These are phyloP conservation scores for Coilia nasus DNA, from an alignment of 2,797 vertebrate genomes.

Conservation along the genomic window DNA sequence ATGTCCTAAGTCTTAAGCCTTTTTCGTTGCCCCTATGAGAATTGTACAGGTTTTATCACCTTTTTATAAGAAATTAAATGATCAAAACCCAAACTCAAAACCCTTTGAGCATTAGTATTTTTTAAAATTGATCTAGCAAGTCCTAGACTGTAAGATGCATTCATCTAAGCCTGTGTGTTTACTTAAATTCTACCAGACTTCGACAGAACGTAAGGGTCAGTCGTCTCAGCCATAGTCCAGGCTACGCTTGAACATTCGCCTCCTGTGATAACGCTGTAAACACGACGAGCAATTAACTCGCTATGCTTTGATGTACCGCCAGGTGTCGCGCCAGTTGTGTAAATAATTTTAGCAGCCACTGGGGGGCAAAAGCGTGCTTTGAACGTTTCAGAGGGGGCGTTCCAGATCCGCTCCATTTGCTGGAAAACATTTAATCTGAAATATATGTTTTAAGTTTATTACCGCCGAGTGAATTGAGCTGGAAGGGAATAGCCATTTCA, in stretches of 20 bases:
- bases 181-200: not conserved
- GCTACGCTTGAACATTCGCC: not conserved
- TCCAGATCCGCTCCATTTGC: conserved; percentile 68
- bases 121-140: not conserved
- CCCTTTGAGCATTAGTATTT: not conserved
- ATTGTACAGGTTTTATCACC: not conserved
- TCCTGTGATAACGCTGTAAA: not conserved
- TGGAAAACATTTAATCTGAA: conserved; percentile 75
- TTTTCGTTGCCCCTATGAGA: not conserved
- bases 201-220: not conserved
- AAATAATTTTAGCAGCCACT: conserved; percentile 55
- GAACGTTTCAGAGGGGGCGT: conserved; percentile 19
- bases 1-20: not conserved
- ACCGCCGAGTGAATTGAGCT: conserved; percentile 71
- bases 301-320: conserved; percentile 29
- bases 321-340: conserved; percentile 38
- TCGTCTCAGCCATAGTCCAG: not conserved
- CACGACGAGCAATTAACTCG: not conserved
- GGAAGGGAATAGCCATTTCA: conserved; percentile 73
- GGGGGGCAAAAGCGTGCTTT: conserved; percentile 72
- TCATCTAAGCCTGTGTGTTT: not conserved
- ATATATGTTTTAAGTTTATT: conserved; percentile 78
- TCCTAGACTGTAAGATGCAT: not conserved
- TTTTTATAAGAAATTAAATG: conserved; percentile 7
- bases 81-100: not conserved